Evolutionary conservation across 1,140 invertebrate genomes (phyloP).

Genomic region (Penaeus chinensis): DNA sequence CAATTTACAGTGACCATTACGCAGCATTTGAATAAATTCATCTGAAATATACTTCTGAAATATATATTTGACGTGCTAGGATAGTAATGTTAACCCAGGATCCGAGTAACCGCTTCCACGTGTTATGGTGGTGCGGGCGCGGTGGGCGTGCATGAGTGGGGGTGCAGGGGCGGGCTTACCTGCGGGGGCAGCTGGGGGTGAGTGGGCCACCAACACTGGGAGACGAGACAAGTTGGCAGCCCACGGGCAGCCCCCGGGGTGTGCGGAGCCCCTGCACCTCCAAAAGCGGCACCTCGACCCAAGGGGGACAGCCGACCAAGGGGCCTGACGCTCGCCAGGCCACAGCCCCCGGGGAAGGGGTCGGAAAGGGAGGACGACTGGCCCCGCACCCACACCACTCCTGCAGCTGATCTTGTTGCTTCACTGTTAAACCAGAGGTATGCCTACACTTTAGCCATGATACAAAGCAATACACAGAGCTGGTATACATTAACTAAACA

Average conservation of each 20-base stretch:
- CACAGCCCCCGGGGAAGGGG: constrained; percentile 25
- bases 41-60: constrained; percentile 64
- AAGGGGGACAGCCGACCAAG: constrained; percentile 42
- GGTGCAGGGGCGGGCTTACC: constrained; percentile 53
- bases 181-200: constrained; percentile 56
- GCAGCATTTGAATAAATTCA: constrained; percentile 65
- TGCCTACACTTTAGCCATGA: constrained; percentile 62
- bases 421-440: constrained; percentile 53
- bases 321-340: constrained; percentile 14
- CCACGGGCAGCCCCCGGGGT: constrained; percentile 52
- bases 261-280: constrained; percentile 35
- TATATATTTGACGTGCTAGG: constrained; percentile 63
- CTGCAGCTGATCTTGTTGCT: constrained; percentile 60
- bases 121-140: constrained; percentile 45
- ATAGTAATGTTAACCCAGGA: constrained; percentile 63
- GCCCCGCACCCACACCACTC: constrained; percentile 54
- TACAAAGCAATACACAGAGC: constrained; percentile 63
- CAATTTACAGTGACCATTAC: constrained; percentile 67
- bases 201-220: constrained; percentile 61
- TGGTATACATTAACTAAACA: constrained; percentile 62
- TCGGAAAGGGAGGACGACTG: constrained; percentile 46
- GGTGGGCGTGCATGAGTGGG: constrained; percentile 21
- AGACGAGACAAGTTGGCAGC: constrained; percentile 61
- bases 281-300: constrained; percentile 5
- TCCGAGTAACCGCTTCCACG: constrained; percentile 63